A percentile compares a stretch with the other conserved stretches of the same genome.
Conservation (phyloP, 2,797 vertebrate genomes). For the Anableps anableps region DNA sequence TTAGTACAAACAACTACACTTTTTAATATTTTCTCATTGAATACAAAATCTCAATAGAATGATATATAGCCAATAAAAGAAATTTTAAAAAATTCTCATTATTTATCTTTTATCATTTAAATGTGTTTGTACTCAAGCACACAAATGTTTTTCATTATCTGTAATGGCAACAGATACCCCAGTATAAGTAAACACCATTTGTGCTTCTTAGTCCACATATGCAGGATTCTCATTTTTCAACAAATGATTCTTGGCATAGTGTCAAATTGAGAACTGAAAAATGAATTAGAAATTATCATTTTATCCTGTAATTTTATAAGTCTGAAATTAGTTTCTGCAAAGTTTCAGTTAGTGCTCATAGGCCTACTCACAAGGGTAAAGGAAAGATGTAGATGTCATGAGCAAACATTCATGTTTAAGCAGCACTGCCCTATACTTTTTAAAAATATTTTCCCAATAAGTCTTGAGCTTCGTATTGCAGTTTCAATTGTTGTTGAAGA, state of each 20-base stretch:
- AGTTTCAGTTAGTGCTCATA: constrained; percentile 10
- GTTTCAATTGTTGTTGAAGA: neutral
- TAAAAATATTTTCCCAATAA: neutral
- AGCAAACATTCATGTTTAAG: neutral
- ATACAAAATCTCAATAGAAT: neutral
- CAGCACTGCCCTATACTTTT: neutral
- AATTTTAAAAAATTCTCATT: too few relatives aligned
- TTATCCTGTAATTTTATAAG: neutral
- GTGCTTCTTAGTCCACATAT: neutral
- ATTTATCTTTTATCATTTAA: too few relatives aligned
- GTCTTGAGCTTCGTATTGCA: neutral
- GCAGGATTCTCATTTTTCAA: neutral
- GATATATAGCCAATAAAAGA: neutral
- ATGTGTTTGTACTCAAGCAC: neutral
- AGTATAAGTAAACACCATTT: neutral
- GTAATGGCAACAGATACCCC: neutral
- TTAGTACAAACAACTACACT: neutral
- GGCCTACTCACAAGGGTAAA: neutral
- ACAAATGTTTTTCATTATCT: neutral
- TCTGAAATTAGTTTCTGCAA: constrained; percentile 17
- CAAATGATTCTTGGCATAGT: neutral
- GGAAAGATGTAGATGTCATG: neutral
- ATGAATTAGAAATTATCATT: neutral
- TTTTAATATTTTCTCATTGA: neutral
- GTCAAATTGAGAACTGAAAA: neutral